Conservation (phyloP, 2,113 vertebrate species). For the Tragelaphus imberbis region DNA sequence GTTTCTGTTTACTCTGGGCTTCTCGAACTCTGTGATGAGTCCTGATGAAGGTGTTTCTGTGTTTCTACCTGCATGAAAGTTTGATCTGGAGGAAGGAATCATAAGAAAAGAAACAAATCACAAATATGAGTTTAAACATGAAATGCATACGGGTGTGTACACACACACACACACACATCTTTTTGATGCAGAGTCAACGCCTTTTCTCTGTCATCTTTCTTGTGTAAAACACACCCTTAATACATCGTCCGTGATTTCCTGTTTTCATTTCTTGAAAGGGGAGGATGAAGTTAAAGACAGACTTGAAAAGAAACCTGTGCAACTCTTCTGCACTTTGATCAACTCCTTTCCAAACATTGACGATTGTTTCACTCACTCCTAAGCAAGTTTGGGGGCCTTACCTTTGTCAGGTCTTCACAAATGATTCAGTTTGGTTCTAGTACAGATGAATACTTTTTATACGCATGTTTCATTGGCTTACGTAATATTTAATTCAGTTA, state of each 20-base stretch:
- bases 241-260: conserved; percentile 45
- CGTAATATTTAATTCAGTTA: neutral
- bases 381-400: neutral
- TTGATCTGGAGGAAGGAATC: neutral
- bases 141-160: neutral
- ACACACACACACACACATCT: neutral
- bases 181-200: neutral
- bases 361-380: neutral
- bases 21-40: neutral
- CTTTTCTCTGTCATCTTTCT: neutral
- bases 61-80: neutral
- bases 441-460: neutral
- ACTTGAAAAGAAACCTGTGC: neutral
- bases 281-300: conserved; percentile 9
- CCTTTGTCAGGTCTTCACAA: neutral
- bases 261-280: conserved; percentile 48
- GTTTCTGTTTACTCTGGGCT: neutral
- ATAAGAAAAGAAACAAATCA: neutral
- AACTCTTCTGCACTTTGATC: neutral
- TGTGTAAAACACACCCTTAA: conserved; percentile 32
- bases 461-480: neutral
- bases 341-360: neutral
- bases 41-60: neutral
- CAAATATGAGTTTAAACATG: neutral
- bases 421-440: neutral